Conservation (phyloP, 2,113 vertebrate genomes). For the Eptesicus fuscus region DNA sequence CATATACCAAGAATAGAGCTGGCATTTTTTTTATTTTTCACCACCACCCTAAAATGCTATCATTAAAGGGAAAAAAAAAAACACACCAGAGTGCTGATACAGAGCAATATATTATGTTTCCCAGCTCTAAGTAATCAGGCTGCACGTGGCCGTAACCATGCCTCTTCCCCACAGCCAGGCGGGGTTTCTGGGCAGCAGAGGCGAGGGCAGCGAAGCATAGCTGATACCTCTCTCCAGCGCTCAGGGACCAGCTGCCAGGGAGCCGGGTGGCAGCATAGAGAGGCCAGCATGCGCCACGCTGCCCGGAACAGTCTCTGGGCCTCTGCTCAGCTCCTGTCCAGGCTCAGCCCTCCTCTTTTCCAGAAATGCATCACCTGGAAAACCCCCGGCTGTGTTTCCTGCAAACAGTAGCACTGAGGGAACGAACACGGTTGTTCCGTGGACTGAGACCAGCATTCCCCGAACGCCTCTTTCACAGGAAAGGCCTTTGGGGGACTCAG, state of each 20-base stretch:
- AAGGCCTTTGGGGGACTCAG: background rate
- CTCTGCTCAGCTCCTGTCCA: background rate
- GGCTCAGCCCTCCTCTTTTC: background rate
- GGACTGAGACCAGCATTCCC: background rate
- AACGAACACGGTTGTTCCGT: fast-evolving
- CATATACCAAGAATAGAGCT: background rate
- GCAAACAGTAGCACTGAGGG: background rate
- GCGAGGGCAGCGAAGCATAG: background rate
- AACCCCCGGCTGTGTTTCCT: background rate
- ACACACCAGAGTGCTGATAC: background rate
- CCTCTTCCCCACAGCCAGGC: background rate
- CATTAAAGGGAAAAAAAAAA: background rate
- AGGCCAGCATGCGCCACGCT: background rate
- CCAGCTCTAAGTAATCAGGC: background rate
- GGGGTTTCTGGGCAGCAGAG: background rate
- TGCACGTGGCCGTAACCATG: background rate
- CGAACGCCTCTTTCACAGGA: background rate
- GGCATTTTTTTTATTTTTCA: background rate
- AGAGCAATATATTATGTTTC: background rate
- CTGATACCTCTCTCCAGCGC: slow-evolving; percentile 31
- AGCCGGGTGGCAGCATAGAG: background rate
- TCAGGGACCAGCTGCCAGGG: background rate
- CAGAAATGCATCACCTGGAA: background rate
- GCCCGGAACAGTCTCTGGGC: slow-evolving; percentile 26
- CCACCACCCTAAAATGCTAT: background rate